phyloP scores from a whole-genome alignment of 1,140 invertebrate genomes.

The Bombus affinis region DNA sequence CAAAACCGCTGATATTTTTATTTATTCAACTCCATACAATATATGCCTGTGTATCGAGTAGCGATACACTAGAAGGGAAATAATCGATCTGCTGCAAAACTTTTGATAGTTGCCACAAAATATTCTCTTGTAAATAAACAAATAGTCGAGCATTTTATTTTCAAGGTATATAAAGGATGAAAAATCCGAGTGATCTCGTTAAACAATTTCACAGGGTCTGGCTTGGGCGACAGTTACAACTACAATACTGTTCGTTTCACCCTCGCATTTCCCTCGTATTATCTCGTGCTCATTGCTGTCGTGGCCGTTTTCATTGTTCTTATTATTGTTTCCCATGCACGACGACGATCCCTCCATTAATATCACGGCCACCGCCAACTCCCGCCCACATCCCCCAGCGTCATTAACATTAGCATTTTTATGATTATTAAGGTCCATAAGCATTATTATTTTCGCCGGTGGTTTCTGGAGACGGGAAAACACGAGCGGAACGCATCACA shows the following conservation, averaged over 20 bases:
- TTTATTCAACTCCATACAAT: neutral
- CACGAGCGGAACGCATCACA: neutral
- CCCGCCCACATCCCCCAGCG: too few relatives aligned
- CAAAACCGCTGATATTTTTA: slow-evolving; percentile 13
- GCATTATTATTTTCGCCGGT: slow-evolving; percentile 21
- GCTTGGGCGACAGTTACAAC: neutral
- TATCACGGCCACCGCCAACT: neutral
- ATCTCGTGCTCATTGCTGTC: slow-evolving; percentile 31
- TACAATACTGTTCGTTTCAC: neutral
- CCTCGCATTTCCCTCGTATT: slow-evolving; percentile 10
- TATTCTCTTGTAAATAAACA: neutral
- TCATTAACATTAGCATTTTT: slow-evolving; percentile 47
- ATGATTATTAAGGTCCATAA: slow-evolving; percentile 42
- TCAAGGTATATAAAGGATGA: too few relatives aligned
- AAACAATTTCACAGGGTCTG: neutral
- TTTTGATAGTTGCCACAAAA: neutral
- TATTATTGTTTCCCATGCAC: slow-evolving; percentile 25
- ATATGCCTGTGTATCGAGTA: neutral
- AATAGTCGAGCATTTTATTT: neutral
- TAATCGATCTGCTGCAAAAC: neutral
- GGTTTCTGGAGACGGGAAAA: neutral
- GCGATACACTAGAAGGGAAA: neutral
- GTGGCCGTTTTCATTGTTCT: slow-evolving; percentile 27
- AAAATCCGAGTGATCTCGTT: slow-evolving; percentile 10
- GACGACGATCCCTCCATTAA: neutral